These are phyloP conservation scores for Andrena camellia DNA, from an alignment of 2,888 invertebrate species.

Conservation along the genomic window DNA sequence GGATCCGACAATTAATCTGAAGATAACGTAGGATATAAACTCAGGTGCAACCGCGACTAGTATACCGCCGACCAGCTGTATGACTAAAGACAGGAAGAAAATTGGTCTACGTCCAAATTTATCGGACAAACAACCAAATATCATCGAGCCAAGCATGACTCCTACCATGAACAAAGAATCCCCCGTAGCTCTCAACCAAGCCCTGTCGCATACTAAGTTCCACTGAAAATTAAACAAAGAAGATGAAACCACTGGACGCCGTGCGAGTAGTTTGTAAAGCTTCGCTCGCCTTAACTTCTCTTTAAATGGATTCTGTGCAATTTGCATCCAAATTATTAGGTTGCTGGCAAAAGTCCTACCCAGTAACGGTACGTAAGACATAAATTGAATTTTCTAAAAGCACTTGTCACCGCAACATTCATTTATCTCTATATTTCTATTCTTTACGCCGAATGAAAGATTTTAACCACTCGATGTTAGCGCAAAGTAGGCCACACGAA, in stretches of 20 bases:
- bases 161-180: constrained; percentile 91
- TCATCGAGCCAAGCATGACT: constrained; percentile 90
- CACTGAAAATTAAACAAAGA: constrained; percentile 85
- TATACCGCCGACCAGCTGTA: constrained; percentile 90
- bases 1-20: constrained; percentile 89
- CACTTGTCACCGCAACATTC: too few relatives aligned
- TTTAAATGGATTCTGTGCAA: too few relatives aligned
- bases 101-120: constrained; percentile 90
- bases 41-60: constrained; percentile 89
- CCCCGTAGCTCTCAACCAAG: constrained; percentile 88
- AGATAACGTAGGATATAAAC: constrained; percentile 89
- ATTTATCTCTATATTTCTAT: too few relatives aligned
- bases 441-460: background rate
- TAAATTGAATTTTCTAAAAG: too few relatives aligned
- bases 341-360: too few relatives aligned
- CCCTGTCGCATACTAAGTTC: constrained; percentile 89
- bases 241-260: background rate
- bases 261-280: too few relatives aligned
- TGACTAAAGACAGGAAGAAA: constrained; percentile 90
- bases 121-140: constrained; percentile 91
- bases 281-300: too few relatives aligned
- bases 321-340: too few relatives aligned
- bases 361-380: too few relatives aligned
- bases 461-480: background rate
- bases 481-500: background rate